Conservation (phyloP, 2,888 invertebrate species). For the Drosophila formosana region DNA sequence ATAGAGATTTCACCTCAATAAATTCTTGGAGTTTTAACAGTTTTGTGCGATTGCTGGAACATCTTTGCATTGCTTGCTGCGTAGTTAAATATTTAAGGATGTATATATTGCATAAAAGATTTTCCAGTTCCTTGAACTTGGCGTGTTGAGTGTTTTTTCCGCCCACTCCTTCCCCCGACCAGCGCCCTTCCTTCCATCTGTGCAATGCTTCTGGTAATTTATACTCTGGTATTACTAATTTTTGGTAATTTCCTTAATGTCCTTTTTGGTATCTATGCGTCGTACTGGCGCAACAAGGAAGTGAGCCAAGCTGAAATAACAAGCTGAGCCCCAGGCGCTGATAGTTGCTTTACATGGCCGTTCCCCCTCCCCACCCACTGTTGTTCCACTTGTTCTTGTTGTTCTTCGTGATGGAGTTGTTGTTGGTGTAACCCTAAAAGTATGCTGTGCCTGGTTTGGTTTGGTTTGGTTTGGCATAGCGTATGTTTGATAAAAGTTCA, state of each 20-base stretch:
- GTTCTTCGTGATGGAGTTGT: constrained; percentile 32
- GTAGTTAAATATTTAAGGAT: not conserved
- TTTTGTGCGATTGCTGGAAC: not conserved
- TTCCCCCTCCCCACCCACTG: constrained; percentile 42
- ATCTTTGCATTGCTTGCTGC: not conserved
- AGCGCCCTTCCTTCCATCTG: not conserved
- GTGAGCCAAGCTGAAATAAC: constrained; percentile 63
- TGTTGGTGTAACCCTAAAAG: constrained; percentile 63
- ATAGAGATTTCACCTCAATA: no score
- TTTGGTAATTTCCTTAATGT: constrained; percentile 82
- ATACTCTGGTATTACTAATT: constrained; percentile 64
- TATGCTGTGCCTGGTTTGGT: constrained; percentile 61
- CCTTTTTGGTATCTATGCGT: constrained; percentile 58
- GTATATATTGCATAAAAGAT: not conserved
- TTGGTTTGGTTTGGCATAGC: constrained; percentile 58
- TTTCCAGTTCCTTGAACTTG: constrained; percentile 4
- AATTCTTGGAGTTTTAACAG: not conserved
- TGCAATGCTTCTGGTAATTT: constrained; percentile 53
- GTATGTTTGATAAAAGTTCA: constrained; percentile 82
- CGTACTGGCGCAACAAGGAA: constrained; percentile 61
- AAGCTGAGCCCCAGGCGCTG: constrained; percentile 72
- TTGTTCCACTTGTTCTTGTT: constrained; percentile 58
- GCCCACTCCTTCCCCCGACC: no score
- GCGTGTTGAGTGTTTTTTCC: not conserved
- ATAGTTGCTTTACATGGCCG: constrained; percentile 73